A percentile compares a stretch with the other conserved stretches of the same genome.
phyloP scores from a whole-genome alignment of 2,113 vertebrate species.

The Bettongia penicillata region DNA sequence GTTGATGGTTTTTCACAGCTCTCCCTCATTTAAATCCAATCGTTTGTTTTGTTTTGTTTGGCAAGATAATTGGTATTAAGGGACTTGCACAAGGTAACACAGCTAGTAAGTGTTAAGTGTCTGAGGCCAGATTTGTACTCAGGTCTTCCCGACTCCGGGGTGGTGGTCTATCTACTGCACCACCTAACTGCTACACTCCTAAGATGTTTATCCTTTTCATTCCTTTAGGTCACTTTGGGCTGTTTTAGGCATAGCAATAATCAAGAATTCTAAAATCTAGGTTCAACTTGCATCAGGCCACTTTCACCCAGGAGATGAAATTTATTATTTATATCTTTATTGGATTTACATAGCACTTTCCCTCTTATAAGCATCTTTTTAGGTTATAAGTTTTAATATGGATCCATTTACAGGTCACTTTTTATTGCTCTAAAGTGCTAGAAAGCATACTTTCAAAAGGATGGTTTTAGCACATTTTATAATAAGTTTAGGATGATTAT shows the following conservation, averaged over 20 bases:
- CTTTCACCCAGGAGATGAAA: not conserved
- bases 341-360: not conserved
- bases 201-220: not conserved
- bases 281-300: not conserved
- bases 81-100: no score
- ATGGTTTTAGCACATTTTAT: not conserved
- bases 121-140: no score
- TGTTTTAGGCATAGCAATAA: not conserved
- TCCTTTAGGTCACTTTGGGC: not conserved
- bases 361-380: not conserved
- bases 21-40: no score
- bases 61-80: no score
- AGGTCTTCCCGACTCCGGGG: no score
- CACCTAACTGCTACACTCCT: not conserved
- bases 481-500: not conserved
- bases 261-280: not conserved
- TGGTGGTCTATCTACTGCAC: no score
- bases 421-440: not conserved
- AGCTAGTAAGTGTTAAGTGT: no score
- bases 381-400: not conserved
- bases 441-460: not conserved
- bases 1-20: no score
- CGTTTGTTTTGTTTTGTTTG: not conserved
- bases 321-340: not conserved
- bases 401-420: not conserved